Base-by-base conservation (phyloP, 2,888 invertebrate genomes). In the Podabrus alpinus region DNA sequence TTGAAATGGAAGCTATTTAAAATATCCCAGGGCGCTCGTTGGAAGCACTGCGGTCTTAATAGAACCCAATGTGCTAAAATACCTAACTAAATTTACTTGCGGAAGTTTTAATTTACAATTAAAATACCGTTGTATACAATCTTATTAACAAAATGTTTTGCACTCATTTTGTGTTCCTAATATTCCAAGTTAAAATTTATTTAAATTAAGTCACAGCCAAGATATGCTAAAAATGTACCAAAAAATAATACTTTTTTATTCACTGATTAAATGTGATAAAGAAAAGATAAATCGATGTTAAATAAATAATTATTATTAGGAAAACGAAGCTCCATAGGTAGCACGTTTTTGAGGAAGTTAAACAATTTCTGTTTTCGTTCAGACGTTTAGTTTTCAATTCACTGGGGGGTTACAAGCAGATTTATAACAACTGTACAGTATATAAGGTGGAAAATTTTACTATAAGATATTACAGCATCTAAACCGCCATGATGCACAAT, bases 1-100 rank as follows among this genome's bases (percentile, higher is more conserved):
- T 85, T 86, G 87, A 86, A 87, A 87, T 86, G 87, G 87, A 86
- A 86, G 86, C 87, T 84, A 88, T 88, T 88, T 88, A 87, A 87
- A 86, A 85, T 86, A 84, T 84, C 87, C 86, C 83, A 82, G 81
- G 87, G 87, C 85, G 84, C 75, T 81, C 72, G 77, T 79, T 74
- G 77, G 74, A 74, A 77, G 78, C 78, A 73, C 77, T 78, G 78
- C 79, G 75, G 78, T 75, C 78, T 77, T 79, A 78, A 79, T 80
- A 75, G 79, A 78, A 80, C 79, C 80, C 81, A 79, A 80, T 81
- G 82, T 81, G 81, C 80, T 81, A 80, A 77, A 79, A 75, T 78
- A 78, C 83, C 83, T 84, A 85, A 85, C 84, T 78, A 80, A 80
- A 82, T 85, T 85, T 84, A 79, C 80, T 78, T 77, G 81, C 79